Base-by-base conservation (phyloP, 1,140 invertebrate genomes). In the Drosophila asahinai region DNA sequence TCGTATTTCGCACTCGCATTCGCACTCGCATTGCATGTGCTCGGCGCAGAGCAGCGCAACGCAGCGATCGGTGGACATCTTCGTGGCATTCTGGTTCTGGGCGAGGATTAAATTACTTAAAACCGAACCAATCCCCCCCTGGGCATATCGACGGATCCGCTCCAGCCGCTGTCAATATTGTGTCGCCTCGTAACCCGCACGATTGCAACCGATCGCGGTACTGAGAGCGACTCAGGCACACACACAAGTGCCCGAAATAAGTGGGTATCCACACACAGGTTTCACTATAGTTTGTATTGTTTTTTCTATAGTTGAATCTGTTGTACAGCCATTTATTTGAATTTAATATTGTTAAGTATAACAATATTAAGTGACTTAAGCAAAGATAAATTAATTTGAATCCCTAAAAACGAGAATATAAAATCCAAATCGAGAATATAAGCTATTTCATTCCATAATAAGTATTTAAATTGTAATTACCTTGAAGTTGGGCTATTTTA, bases 81-180 rank as follows among this genome's bases (percentile, higher is more conserved):
- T 90, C 81, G 86, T 89, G 84, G 86, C 84, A 90, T 81, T 89
- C 86, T 90, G 84, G 80, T 83, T 86, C 86, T 89, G 84, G 80
- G 81, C 86, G 84, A 89, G 86, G 86, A 89, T 89, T 79, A 89
- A 89, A 89, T 89, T 89, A 90, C 84, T 79, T 81, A 79, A 87
- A 90, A 81, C 68, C 74, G 52, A 86, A 70, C 83, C 75, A 55
- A 77, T 72, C 84, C 30, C 52, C 51, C 84, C 63, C 81, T 78
- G 86, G 84, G 84, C 84, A 89, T 81, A 90, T 89, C 78, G 72
- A 81, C 78, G 81, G 86, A 90, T 75, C 67, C 80, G 84, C 83
- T 78, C 67, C 80, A 84, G 80, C 71, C 86, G 84, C 84, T 89
- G 84, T 89, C 84, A 89, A 89, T 89, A 84, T 89, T 89, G 84